A percentile compares a stretch with the other conserved stretches of the same genome.
Conservation (phyloP, 2,797 vertebrate species). For the Enteromius afrohamiltoni region DNA sequence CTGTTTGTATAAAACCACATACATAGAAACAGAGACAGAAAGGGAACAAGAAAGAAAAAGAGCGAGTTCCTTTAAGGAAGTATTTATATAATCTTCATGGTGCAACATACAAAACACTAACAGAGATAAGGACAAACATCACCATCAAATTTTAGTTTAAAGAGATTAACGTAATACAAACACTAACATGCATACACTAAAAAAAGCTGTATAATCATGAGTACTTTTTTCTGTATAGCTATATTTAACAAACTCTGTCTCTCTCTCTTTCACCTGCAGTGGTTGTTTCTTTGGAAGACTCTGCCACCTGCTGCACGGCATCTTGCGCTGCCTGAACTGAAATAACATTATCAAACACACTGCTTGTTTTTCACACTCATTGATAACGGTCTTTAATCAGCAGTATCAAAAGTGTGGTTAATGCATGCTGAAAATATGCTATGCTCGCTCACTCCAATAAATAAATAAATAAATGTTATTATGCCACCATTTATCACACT, state of each 20-base stretch:
- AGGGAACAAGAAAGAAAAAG: background rate
- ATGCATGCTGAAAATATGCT: background rate
- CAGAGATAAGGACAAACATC: background rate
- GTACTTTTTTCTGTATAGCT: background rate
- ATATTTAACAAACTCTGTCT: slow-evolving; percentile 36
- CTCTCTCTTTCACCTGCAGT: slow-evolving; percentile 65
- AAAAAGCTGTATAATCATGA: background rate
- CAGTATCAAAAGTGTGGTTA: background rate
- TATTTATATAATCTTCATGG: background rate
- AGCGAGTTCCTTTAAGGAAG: background rate
- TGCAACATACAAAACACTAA: background rate
- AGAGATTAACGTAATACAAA: background rate
- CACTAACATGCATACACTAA: background rate
- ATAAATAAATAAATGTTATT: background rate
- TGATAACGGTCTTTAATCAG: background rate
- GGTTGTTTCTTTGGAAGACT: slow-evolving; percentile 79
- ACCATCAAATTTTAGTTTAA: background rate
- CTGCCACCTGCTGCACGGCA: slow-evolving; percentile 81
- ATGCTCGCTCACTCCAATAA: background rate
- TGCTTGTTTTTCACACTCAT: background rate
- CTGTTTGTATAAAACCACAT: slow-evolving; percentile 62
- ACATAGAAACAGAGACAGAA: slow-evolving; percentile 28
- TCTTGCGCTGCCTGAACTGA: slow-evolving; percentile 79
- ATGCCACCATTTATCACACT: background rate
- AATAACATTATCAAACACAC: slow-evolving; percentile 60